Evolutionary conservation across 2,888 invertebrate genomes (phyloP), one percentile per base, ranked within the genome.

Genomic region (Priocnemis perturbator): DNA sequence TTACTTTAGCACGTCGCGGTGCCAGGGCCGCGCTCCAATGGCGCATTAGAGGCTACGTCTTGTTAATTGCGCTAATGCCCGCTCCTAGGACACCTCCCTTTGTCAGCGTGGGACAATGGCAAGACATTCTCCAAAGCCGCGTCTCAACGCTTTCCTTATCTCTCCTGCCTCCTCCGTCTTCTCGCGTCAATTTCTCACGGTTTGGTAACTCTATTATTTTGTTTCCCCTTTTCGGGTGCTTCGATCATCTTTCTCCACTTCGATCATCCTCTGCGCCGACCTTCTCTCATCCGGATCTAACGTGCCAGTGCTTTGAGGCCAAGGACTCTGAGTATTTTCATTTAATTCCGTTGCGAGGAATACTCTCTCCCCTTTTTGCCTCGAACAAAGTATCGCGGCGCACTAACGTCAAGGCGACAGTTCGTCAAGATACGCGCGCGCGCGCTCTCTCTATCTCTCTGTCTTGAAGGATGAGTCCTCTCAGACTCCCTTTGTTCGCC

Each of bases 31-130:
- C 59, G 21, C 64, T 45, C 65, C 64, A 71, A 64, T 65, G 64
- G 58, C 69, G 64, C 62, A 56, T 71, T 66, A 56, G 62, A 73
- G 47, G 64, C 68, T 64, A 65, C 73, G 65, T 67, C 75, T 37
- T 60, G 76, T 72, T 78, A 78, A 78, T 78, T 74, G 76, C 74
- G 71, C 69, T 78, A 78, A 78, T 78, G 69, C 68, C 60, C 64
- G 56, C 37, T 64, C 71, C 77, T 74, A 74, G 67, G 68, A 67
- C 72, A 58, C 23, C 55, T 64, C 48, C 58, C 67, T 74, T 78
- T 78, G 77, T 80, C 79, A 80, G 60, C 50, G 56, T 21, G 23
- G 66, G 64, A 78, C 77, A 78, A 78, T 78, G 67, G 56, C 20
- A 17, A 56, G 63, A 59, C 58, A 30, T 62, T 57, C 44, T 58